Conservation (phyloP, 2,797 vertebrate genomes). For the Epinephelus coioides region DNA sequence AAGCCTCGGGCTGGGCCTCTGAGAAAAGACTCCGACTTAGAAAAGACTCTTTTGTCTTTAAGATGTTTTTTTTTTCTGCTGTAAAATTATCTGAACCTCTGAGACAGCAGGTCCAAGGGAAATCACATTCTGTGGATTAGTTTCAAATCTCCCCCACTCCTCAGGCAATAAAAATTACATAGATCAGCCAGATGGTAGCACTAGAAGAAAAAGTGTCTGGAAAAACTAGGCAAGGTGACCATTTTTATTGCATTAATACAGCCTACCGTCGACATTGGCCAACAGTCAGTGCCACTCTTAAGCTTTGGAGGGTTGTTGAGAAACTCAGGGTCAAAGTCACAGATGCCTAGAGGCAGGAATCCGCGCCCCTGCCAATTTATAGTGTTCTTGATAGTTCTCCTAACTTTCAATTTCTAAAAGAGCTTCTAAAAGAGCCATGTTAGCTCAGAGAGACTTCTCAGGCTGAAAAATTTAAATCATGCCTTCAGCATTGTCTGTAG, state of each 20-base stretch:
- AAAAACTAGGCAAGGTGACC: constrained; percentile 57
- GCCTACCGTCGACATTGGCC: constrained; percentile 35
- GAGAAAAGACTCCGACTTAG: constrained; percentile 6
- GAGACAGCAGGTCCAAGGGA: constrained; percentile 67
- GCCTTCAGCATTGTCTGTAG: background rate
- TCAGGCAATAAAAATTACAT: constrained; percentile 64
- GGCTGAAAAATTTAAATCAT: background rate
- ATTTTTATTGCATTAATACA: constrained; percentile 41
- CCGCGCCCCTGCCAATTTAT: constrained; percentile 10
- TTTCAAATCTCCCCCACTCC: constrained; percentile 60
- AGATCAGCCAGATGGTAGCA: constrained; percentile 61
- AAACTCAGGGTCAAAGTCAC: constrained; percentile 61
- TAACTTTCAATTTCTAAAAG: background rate
- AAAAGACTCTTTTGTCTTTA: constrained; percentile 33
- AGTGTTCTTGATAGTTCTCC: constrained; percentile 14
- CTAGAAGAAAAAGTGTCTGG: constrained; percentile 30
- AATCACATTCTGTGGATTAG: constrained; percentile 72
- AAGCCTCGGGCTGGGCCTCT: constrained; percentile 10
- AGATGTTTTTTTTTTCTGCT: constrained; percentile 35
- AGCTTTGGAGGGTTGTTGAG: constrained; percentile 38
- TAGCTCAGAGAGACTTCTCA: constrained; percentile 6
- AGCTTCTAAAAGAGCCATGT: constrained; percentile 2
- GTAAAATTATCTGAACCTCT: constrained; percentile 55
- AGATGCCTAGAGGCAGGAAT: constrained; percentile 36
- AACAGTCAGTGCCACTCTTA: constrained; percentile 36